Base-by-base conservation (phyloP, 2,797 vertebrate genomes). In the Mormyrus hasselquistii region DNA sequence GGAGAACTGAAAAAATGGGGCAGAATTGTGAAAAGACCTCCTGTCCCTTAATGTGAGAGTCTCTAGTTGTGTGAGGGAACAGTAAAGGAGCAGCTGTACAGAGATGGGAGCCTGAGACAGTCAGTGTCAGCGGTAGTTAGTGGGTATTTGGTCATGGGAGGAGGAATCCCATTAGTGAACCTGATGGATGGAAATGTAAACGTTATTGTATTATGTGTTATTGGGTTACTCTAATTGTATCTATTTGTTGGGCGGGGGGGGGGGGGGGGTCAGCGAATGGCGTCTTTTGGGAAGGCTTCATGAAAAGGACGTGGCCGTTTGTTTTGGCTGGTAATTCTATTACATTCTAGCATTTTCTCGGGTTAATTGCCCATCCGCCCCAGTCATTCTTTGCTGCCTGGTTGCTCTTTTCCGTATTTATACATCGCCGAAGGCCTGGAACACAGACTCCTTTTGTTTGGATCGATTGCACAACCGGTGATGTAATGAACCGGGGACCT, bases 151-250 rank as follows among this genome's bases (percentile, higher is more conserved):
- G 52, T 82, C 86, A 83, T 49, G 57, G 41, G 22, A 38, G 3
- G 25, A 22, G 2, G 25, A 83, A 83, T 88, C 14, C 25, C 34
- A 82, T 89, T 65, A 89, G 69, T 88, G 38, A 47, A 50, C 86
- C 38, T 52, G 73, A 83, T 88, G 86, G 41, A 87, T 83, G 52
- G 52, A 62, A 73, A 55, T 73, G 10, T 44, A 53, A 65, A 8
- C 34, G 14, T 55, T 22, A 69, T 89, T 86, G 57, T 47, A n/a
- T 29, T 53, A 34, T 44, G 3, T 38, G 16, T 86, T 73, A 89
- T 89, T 89, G 59, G 83, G 65, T 89, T 86, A 55, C 57, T 89
- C 3, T 86, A 55, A 86, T 76, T 87, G 9, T 62, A 89, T 87
- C 62, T 53, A 3, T 86, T 86, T 59, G 52, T 86, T 89, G 84